Conservation (phyloP, 2,113 vertebrate genomes). For the Prochilodus magdalenae region DNA sequence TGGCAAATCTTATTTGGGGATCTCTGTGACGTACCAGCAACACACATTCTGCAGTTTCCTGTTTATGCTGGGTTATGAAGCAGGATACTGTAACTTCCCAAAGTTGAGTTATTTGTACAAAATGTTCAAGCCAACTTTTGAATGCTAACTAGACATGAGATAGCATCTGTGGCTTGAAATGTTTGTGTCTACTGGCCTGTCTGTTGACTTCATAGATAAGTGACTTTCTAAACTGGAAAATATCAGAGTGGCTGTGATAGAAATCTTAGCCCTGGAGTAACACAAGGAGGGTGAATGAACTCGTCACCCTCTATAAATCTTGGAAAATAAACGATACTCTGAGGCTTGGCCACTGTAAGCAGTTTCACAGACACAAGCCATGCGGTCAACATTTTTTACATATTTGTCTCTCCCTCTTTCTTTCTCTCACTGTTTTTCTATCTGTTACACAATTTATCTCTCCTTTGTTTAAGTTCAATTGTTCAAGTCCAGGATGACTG, state of each 20-base stretch:
- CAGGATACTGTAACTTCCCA: slow-evolving; percentile 17
- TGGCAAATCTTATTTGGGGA: neutral
- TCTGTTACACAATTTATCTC: too few species aligned
- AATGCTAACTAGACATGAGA: slow-evolving; percentile 5
- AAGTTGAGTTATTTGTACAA: slow-evolving; percentile 20
- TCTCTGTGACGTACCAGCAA: neutral
- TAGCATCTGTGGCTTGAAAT: slow-evolving; percentile 30
- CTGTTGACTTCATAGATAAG: slow-evolving; percentile 42
- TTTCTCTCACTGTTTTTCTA: neutral
- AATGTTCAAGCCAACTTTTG: slow-evolving; percentile 36
- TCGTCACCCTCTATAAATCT: slow-evolving; percentile 57
- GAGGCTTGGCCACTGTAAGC: slow-evolving; percentile 21
- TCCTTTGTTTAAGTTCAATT: too few species aligned
- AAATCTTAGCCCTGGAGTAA: slow-evolving; percentile 44
- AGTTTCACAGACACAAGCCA: slow-evolving; percentile 38
- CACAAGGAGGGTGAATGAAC: slow-evolving; percentile 60
- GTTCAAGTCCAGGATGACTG: too few species aligned
- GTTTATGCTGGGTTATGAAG: slow-evolving; percentile 35
- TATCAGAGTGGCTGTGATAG: slow-evolving; percentile 46
- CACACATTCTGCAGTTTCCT: slow-evolving; percentile 11
- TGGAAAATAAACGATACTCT: slow-evolving; percentile 56
- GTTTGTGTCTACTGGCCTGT: slow-evolving; percentile 34
- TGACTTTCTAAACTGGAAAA: slow-evolving; percentile 45
- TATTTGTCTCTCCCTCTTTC: neutral
- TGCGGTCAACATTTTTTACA: slow-evolving; percentile 15